Evolutionary conservation across 2,888 invertebrate genomes (phyloP), one percentile per base, ranked within the genome.

Genomic region (Torymus texanus): DNA sequence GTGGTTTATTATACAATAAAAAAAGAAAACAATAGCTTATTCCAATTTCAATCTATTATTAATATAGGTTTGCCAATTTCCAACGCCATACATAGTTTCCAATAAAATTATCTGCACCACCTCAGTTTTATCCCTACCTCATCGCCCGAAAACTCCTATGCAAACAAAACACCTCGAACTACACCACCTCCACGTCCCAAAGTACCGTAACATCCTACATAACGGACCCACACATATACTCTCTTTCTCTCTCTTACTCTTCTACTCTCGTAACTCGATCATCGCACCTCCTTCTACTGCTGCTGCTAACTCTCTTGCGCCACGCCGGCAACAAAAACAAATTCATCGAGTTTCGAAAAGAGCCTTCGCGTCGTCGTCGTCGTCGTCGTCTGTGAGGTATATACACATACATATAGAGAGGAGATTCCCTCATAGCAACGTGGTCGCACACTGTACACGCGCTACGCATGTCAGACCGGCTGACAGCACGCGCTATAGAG

Each of bases 131-230:
- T 41, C 41, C 41, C 41, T 63, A 13, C 29, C 14, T 75, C 82
- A 73, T 63, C 62, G 13, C 62, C 59, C n/a, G 10, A 16, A 59
- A 16, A 13, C 10, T 65, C 16, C 12, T 41, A 41, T 41, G 41
- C 41, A 41, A 41, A 41, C 41, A 41, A 41, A 41, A 41, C 41
- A 41, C 41, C 41, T 41, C 41, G 8, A 41, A 8, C 41, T 8
- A 0, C 8, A 0, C 41, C 41, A 41, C 56, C n/a, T 16, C n/a
- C 68, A n/a, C 68, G 56, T 24, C 56, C n/a, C 50, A 65, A 65
- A 73, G 73, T 73, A 73, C 73, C 73, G 73, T 73, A 73, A 73
- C 53, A 5, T 71, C 62, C 41, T 41, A 41, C 41, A 56, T 73
- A 73, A 73, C 73, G 61, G 73, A 12, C 65, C 0, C 62, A 61